Conservation (phyloP, 64 coral and sea anemone species). For the Anthopleura sola region DNA sequence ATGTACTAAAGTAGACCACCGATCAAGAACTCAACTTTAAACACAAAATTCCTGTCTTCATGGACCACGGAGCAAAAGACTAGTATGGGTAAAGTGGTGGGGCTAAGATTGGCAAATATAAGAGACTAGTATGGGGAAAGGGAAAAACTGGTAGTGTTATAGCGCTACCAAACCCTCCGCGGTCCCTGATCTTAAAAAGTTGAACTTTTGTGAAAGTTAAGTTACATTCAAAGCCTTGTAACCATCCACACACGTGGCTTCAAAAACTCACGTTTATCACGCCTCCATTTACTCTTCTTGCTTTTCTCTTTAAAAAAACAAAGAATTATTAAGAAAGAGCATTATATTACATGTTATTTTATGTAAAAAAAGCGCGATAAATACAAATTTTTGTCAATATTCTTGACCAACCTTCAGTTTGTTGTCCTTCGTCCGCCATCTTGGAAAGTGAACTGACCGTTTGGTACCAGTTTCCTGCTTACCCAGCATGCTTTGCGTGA, state of each 20-base stretch:
- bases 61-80: no score
- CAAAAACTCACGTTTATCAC: conserved; percentile 18
- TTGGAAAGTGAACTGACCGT: not conserved
- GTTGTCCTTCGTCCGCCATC: conserved; percentile 17
- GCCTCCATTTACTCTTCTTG: conserved; percentile 15
- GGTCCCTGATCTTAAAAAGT: no score
- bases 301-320: not conserved
- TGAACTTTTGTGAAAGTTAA: not conserved
- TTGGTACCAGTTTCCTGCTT: not conserved
- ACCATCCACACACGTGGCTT: not conserved
- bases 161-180: no score
- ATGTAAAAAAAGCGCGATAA: not conserved
- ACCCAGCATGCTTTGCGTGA: not conserved
- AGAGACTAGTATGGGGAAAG: no score
- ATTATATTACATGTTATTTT: not conserved
- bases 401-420: not conserved
- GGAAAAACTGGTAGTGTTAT: no score
- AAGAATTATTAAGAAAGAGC: not conserved
- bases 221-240: not conserved
- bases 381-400: not conserved
- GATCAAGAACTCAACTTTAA: no score
- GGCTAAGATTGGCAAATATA: no score
- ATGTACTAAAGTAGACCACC: no score
- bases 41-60: no score
- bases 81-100: no score